Base-by-base conservation (phyloP, 2,888 invertebrate species). In the Diplolepis rosae region DNA sequence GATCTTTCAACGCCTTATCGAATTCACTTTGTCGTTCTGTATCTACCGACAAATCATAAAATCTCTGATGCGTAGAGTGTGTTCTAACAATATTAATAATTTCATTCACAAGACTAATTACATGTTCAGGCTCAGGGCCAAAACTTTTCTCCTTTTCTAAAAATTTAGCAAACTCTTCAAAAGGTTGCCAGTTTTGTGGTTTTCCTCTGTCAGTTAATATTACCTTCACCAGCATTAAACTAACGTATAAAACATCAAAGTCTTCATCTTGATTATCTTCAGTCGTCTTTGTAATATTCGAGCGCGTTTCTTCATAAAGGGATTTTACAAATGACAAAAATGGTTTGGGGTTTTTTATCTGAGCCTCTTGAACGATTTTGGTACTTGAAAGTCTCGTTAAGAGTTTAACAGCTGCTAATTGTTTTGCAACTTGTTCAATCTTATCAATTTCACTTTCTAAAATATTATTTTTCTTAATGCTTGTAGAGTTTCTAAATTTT, bases 1-100 rank as follows among this genome's bases (percentile, higher is more conserved):
- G 89, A 86, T 95, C 93, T 66, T 91, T 88, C 68, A 95, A 84
- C 0, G 94, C 95, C 80, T 91, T 90, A 71, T 92, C 91, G 82
- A 92, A 92, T 51, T 90, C 89, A 66, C 91, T 89, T 73, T 85
- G 82, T 24, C 77, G 76, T 30, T 80, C 81, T 11, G 78, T 68
- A 66, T 80, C 74, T 6, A 79, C 39, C 6, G 83, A 81, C 15
- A 87, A 71, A 75, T 88, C 87, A 15, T 80, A 75, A 71, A 82
- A 87, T 32, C 73, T 74, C 65, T 75, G 82, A 9, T 65, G 70
- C 42, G 66, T 67, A 0, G 66, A 70, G 68, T 80, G 83, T n/a
- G 80, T 85, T 52, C 84, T 75, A n/a, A 90, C 85, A 15, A 85
- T 68, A 18, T 75, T 73, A 42, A 83, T 78, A 6, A 89, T 80